Evolutionary conservation across 2,888 invertebrate genomes (phyloP).

Genomic region (Actias luna): DNA sequence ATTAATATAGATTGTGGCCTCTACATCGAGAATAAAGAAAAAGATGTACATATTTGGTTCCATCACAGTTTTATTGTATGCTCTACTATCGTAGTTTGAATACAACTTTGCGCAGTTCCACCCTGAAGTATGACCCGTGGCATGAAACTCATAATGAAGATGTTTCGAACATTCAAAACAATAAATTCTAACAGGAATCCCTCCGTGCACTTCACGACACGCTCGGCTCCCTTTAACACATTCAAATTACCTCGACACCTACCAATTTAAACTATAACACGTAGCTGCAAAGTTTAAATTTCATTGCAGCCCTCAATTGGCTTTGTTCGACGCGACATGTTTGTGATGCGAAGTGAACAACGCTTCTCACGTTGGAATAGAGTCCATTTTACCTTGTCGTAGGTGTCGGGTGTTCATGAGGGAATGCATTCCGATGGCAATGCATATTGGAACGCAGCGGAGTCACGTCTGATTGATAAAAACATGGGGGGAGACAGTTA

Average conservation of each 20-base stretch:
- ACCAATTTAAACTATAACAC: neutral
- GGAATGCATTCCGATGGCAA: conserved; percentile 46
- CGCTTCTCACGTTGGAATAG: conserved; percentile 21
- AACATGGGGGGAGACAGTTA: conserved; percentile 45
- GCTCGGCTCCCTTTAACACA: neutral
- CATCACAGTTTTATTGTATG: no score
- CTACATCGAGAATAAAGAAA: no score
- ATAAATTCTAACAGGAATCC: conserved; percentile 18
- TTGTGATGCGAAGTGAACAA: neutral
- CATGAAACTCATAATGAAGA: conserved; percentile 1
- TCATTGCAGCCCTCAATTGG: neutral
- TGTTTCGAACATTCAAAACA: conserved; percentile 15
- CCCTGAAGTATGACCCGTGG: neutral
- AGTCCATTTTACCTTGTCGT: conserved; percentile 28
- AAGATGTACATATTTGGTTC: no score
- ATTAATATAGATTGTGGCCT: no score
- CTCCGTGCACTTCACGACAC: neutral
- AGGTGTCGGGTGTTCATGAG: conserved; percentile 15
- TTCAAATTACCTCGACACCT: neutral
- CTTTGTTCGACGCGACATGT: neutral
- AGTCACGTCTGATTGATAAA: conserved; percentile 64
- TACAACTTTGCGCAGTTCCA: neutral
- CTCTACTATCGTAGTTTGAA: no score
- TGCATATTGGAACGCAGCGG: conserved; percentile 31
- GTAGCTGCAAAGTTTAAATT: neutral